Evolutionary conservation across 2,888 invertebrate species (phyloP).

Genomic region (Spilosoma lubricipeda): DNA sequence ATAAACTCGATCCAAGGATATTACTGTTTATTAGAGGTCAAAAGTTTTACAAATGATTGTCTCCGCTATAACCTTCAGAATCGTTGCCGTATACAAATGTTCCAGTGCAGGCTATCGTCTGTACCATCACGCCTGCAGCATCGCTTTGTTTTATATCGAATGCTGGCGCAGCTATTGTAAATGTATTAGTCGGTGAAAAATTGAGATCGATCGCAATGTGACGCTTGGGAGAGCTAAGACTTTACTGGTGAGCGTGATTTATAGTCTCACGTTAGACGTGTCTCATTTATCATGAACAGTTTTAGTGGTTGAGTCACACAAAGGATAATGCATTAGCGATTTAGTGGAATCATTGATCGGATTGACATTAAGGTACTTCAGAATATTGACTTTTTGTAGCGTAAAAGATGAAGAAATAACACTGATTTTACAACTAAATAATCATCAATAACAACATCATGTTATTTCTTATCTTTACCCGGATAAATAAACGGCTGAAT

Average conservation of each 20-base stretch:
- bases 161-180: constrained; percentile 38
- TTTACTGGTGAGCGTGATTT: constrained; percentile 69
- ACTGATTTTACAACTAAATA: background rate
- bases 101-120: constrained; percentile 50
- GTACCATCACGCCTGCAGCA: constrained; percentile 41
- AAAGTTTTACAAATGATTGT: constrained; percentile 64
- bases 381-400: constrained; percentile 31
- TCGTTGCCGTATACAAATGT: constrained; percentile 51
- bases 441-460: background rate
- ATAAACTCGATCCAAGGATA: constrained; percentile 49
- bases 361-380: constrained; percentile 63
- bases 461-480: background rate
- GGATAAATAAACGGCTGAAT: background rate
- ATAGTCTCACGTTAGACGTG: constrained; percentile 70
- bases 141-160: constrained; percentile 49
- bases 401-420: background rate
- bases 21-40: constrained; percentile 63
- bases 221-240: constrained; percentile 50
- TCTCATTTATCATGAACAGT: constrained; percentile 76
- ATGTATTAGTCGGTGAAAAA: constrained; percentile 48
- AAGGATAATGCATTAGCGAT: constrained; percentile 71
- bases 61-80: constrained; percentile 62
- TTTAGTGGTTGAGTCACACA: constrained; percentile 71
- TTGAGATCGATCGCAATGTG: constrained; percentile 55
- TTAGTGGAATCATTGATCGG: constrained; percentile 68